phyloP scores from a whole-genome alignment of 2,113 vertebrate genomes.

The Ceyx margarethae region DNA sequence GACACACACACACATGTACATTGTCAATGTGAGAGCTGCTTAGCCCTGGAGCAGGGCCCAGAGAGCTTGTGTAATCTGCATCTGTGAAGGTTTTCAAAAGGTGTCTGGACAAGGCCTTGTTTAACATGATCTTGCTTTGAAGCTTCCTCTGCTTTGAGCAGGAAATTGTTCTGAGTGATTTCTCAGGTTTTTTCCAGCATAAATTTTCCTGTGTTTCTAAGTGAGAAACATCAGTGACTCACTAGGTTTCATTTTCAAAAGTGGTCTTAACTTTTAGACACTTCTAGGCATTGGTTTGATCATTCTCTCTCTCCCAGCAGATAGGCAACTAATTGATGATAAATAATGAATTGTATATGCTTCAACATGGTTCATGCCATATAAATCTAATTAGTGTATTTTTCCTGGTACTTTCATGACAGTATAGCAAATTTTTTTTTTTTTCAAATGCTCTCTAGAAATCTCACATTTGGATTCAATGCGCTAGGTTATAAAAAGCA shows the following conservation, averaged over 20 bases:
- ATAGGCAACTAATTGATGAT: neutral
- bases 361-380: accelerated
- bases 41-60: neutral
- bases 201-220: neutral
- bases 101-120: neutral
- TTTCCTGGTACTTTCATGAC: neutral
- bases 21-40: neutral
- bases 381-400: neutral
- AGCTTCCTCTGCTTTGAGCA: neutral
- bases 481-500: neutral
- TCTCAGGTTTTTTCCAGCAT: neutral
- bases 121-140: neutral
- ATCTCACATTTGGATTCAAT: neutral
- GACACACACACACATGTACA: neutral
- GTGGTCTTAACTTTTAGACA: neutral
- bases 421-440: neutral
- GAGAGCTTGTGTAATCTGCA: neutral
- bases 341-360: neutral
- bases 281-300: neutral
- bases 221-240: neutral
- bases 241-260: neutral
- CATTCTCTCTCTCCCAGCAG: neutral
- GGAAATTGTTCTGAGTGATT: neutral
- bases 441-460: neutral
- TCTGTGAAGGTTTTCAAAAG: neutral